Evolutionary conservation across 2,113 vertebrate genomes (phyloP).

Genomic region (Pteropus alecto): DNA sequence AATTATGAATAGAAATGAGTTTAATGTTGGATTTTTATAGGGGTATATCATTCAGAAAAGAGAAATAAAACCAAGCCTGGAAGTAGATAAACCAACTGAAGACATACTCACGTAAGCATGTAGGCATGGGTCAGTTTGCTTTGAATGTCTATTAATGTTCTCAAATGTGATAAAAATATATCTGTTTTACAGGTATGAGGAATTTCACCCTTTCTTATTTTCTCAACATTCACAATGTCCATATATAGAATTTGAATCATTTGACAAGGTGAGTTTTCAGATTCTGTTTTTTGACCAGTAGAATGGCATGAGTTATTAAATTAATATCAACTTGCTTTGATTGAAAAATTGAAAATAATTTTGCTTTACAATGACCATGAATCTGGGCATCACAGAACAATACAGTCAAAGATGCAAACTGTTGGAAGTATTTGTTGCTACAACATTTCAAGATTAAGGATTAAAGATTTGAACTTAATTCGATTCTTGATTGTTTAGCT

Average conservation of each 20-base stretch:
- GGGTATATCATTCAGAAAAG: constrained; percentile 96
- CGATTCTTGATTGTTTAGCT: constrained; percentile 21
- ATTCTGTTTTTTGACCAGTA: constrained; percentile 64
- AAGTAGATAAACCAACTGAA: constrained; percentile 87
- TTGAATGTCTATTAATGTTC: constrained; percentile 25
- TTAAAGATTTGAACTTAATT: constrained; percentile 9
- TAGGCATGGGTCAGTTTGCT: constrained; percentile 14
- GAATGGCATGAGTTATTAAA: background rate
- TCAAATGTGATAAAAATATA: constrained; percentile 73
- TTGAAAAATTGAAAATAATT: background rate
- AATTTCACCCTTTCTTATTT: constrained; percentile 99
- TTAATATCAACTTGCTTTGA: constrained; percentile 5
- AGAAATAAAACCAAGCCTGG: constrained; percentile 94
- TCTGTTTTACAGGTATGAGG: constrained; percentile 92
- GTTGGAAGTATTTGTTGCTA: constrained; percentile 11
- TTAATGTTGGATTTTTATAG: constrained; percentile 79
- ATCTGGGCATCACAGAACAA: background rate
- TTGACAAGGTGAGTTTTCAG: constrained; percentile 91
- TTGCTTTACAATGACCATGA: background rate
- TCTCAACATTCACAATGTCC: constrained; percentile 90
- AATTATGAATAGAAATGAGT: constrained; percentile 38
- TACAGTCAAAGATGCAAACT: background rate
- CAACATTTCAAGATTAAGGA: constrained; percentile 36
- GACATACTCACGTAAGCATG: constrained; percentile 95
- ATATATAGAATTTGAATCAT: constrained; percentile 94